Base-by-base conservation (phyloP, 37 sponge, comb jelly and placozoan genomes). In the Ianthella basta region DNA sequence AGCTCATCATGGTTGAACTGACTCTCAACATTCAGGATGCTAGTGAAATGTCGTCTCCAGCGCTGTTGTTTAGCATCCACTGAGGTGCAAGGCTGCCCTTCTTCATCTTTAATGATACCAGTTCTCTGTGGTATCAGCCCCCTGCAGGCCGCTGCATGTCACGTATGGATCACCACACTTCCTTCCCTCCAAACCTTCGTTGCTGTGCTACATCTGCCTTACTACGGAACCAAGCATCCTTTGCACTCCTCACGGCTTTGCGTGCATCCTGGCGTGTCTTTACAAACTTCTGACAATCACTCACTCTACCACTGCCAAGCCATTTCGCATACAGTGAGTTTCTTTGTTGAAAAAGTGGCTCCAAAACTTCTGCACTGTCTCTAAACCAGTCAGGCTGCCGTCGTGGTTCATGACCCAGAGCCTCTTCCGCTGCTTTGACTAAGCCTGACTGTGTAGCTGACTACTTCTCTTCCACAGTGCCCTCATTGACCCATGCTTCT, bases 101-200 rank as follows among this genome's bases (percentile, higher is more conserved):
- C 60, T 27, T 72, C 73, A 82, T 66, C 69, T 16, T n/a, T 23
- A 33, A 82, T 65, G 55, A 12, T 27, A 40, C 4, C 53, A 4
- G 23, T 10, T 29, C 53, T 63, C 19, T 41, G 4, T 38, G 68
- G 83, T 3, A 64, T 34, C 55, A 63, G 25, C 8, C 83, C 83
- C 44, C 83, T 6, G 1, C n/a, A n/a, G n/a, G n/a, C n/a, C n/a
- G n/a, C 68, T 82, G 69, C 68, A 82, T 34, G 36, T 64, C 83
- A 18, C 83, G 12, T 8, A 82, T 65, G 36, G 61, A 56, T 24
- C 37, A 1, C 81, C 81, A 57, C 50, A 66, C 83, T 8, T 36
- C 50, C 54, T 64, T 64, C 54, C 83, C 68, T 24, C 83, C 83
- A 64, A 82, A 82, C 4, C 55, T 6, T 0, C 15, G 23, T 10